Conservation (phyloP, 2,888 invertebrate species). For the Erebia aethiops region DNA sequence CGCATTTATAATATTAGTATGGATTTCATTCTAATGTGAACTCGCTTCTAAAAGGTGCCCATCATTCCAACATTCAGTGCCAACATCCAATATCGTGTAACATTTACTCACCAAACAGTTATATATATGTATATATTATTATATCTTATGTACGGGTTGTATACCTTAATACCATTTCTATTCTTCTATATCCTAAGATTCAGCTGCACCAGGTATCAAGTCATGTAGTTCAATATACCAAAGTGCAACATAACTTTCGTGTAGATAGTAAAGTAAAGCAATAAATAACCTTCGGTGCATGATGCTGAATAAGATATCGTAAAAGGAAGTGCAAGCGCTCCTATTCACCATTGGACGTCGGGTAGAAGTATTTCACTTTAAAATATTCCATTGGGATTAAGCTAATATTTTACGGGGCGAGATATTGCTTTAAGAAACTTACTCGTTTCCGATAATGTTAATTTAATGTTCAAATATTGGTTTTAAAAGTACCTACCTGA, state of each 20-base stretch:
- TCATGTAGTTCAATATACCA: constrained; percentile 14
- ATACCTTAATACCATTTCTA: too few species aligned
- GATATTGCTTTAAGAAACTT: constrained; percentile 10
- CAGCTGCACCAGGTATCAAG: background rate
- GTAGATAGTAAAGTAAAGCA: constrained; percentile 36
- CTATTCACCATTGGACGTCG: constrained; percentile 44
- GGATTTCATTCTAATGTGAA: too few species aligned
- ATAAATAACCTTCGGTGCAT: constrained; percentile 36
- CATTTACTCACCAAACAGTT: too few species aligned
- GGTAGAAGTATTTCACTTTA: constrained; percentile 27
- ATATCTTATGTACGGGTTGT: too few species aligned
- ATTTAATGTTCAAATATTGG: background rate
- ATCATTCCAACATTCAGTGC: too few species aligned
- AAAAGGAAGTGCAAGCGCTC: constrained; percentile 54
- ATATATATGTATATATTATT: too few species aligned
- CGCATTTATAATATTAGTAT: too few species aligned
- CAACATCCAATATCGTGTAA: too few species aligned
- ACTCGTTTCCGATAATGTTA: background rate
- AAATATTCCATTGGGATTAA: constrained; percentile 33
- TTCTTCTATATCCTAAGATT: too few species aligned
- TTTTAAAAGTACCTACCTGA: background rate
- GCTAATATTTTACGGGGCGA: constrained; percentile 31
- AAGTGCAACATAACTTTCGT: constrained; percentile 26
- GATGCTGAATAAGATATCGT: constrained; percentile 44
- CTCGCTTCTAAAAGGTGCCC: too few species aligned